Evolutionary conservation across 2,888 invertebrate genomes (phyloP), one percentile per base, ranked within the genome.

Genomic region (Acrobasis repandana): DNA sequence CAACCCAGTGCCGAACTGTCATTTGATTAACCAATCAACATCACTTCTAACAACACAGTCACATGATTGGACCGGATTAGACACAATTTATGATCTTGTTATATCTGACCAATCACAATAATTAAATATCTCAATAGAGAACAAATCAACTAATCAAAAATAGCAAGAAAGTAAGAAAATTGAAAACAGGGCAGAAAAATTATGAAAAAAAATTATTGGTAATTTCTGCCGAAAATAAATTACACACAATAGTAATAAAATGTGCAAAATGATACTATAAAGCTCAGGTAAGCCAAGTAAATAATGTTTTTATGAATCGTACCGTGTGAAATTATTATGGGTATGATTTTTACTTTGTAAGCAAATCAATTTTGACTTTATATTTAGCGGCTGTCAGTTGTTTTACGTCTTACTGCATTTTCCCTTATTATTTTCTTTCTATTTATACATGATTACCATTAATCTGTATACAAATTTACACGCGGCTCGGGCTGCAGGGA

Each of bases 351-450:
- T 28, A 50, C 28, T 28, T 56, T 56, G 54, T 14, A 14, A 38
- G 33, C 36, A 51, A 43, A 46, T 59, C 52, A 54, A 43, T 77
- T 81, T 80, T 82, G 83, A 83, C 80, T 83, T 38, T 82, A 79
- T 78, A 82, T 80, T 82, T 82, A 81, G 87, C 91, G 90, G 88
- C 87, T 92, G 91, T 92, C 91, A 92, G 83, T 87, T 90, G 90
- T 91, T 92, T 90, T 90, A 90, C 90, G 89, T 86, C 84, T 83
- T 72, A 83, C 69, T 78, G 71, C 75, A 75, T 75, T 77, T 78
- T 72, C 71, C 65, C 56, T 59, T 63, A 67, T 63, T 68, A 68
- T 70, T 73, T 73, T 75, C 67, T 73, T 74, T 74, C 63, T 65
- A 74, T 65, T 61, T 73, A 38, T 34, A 38, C 54, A 15, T 69